A percentile compares a stretch with the other conserved stretches of the same genome.
These are phyloP conservation scores for Sinocyclocheilus anophthalmus DNA, from an alignment of 2,113 vertebrate genomes.

Conservation along the genomic window DNA sequence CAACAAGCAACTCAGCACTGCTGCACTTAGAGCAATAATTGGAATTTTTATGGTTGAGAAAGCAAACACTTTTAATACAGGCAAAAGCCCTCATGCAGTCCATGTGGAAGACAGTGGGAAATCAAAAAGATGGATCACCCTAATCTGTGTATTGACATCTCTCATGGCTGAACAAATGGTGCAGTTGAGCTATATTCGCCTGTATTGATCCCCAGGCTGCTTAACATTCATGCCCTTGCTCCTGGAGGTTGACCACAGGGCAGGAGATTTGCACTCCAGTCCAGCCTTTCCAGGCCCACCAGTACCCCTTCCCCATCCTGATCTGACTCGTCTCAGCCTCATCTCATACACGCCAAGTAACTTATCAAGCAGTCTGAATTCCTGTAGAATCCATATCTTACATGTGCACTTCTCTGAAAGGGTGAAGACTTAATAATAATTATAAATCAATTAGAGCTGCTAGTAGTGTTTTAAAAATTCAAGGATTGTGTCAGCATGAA, in stretches of 20 bases:
- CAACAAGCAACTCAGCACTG: constrained; percentile 78
- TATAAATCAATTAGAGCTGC: neutral
- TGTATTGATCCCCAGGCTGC: constrained; percentile 88
- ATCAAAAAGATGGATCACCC: constrained; percentile 96
- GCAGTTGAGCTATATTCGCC: constrained; percentile 97
- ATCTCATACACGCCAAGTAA: constrained; percentile 69
- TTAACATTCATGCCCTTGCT: constrained; percentile 92
- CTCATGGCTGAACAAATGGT: constrained; percentile 97
- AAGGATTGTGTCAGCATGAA: constrained; percentile 19
- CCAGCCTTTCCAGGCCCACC: constrained; percentile 73
- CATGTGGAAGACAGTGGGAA: constrained; percentile 85
- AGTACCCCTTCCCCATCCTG: constrained; percentile 59
- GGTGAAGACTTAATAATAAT: neutral
- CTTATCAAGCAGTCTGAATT: constrained; percentile 69
- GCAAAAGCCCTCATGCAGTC: constrained; percentile 83
- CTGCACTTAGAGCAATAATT: constrained; percentile 87
- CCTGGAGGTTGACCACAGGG: constrained; percentile 85
- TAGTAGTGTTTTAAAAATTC: neutral
- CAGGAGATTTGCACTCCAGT: constrained; percentile 79
- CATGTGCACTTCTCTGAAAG: neutral
- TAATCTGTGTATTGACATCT: constrained; percentile 98
- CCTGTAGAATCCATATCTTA: neutral
- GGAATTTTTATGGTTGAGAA: constrained; percentile 90
- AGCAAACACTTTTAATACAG: constrained; percentile 90
- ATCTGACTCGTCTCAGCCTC: neutral